Percentiles rank a stretch among this genome's conserved stretches.
Evolutionary conservation across 2,888 invertebrate species (phyloP).

Genomic region (Leptinotarsa tumamoca): DNA sequence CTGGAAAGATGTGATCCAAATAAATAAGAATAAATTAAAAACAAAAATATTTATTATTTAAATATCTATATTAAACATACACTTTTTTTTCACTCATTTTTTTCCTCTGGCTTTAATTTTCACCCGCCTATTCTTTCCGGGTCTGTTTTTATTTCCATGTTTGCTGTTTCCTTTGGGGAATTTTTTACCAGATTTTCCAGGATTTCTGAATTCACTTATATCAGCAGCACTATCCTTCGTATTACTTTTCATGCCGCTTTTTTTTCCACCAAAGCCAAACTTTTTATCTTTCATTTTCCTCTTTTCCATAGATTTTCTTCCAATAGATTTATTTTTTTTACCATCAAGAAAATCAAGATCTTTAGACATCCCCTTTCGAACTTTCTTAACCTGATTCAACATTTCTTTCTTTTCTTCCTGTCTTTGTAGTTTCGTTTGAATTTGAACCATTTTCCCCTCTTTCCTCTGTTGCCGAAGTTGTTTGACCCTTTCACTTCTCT

Average conservation of each 20-base stretch:
- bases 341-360: slow-evolving; percentile 86
- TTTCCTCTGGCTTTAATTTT: slow-evolving; percentile 63
- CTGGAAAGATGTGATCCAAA: no score
- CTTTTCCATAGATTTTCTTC: slow-evolving; percentile 66
- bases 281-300: slow-evolving; percentile 83
- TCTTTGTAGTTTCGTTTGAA: slow-evolving; percentile 85
- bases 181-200: slow-evolving; percentile 56
- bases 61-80: not conserved
- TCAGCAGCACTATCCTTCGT: slow-evolving; percentile 83
- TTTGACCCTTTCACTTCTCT: slow-evolving; percentile 89
- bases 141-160: slow-evolving; percentile 53
- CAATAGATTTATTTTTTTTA: slow-evolving; percentile 54
- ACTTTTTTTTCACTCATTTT: slow-evolving; percentile 25
- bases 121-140: slow-evolving; percentile 67
- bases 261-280: slow-evolving; percentile 96
- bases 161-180: slow-evolving; percentile 47
- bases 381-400: slow-evolving; percentile 93
- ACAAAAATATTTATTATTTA: slow-evolving; percentile 1
- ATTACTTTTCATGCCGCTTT: slow-evolving; percentile 89
- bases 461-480: slow-evolving; percentile 92
- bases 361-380: slow-evolving; percentile 82
- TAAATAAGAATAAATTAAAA: not conserved
- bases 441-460: slow-evolving; percentile 88
- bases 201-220: slow-evolving; percentile 70
- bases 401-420: slow-evolving; percentile 92